Evolutionary conservation across 2,888 invertebrate genomes (phyloP), one percentile per base, ranked within the genome.

Genomic region (Cordylochernes scorpioides): DNA sequence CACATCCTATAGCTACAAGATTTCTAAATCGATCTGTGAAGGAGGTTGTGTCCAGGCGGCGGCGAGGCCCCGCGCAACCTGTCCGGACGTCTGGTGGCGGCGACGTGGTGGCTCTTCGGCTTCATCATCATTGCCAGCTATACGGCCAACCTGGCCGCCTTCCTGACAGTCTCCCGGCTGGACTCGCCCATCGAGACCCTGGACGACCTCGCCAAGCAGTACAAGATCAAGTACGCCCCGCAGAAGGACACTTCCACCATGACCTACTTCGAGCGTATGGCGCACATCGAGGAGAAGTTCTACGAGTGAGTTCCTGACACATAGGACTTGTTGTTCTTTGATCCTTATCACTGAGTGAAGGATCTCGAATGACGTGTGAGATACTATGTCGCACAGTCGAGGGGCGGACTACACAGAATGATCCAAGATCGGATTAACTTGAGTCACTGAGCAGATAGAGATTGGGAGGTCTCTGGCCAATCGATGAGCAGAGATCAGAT

Each of bases 121-220:
- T 94, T 94, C 53, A 91, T 94, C 49, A 86, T 94, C 41, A 91
- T 94, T 49, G 94, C 94, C 3, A 88, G 88, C 0, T 94, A 94
- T 55, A 94, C 94, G 0, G 94, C 94, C 2, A 94, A 94, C 54
- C 61, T 94, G 48, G 94, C 94, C 2, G 94, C 94, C 1, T 94
- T 91, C 51, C 60, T 94, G 32, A 94, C 94, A 2, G 59, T 60
- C 15, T 86, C 84, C 1, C 65, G 86, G 12, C 59, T 88, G 48
- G 86, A 88, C 45, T 77, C 78, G 0, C 80, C 84, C 0, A 74
- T 88, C 22, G 82, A 84, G 46, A 80, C 77, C 0, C 56, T 94
- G 41, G 91, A 91, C 44, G 91, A 91, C 52, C 60, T 94, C 17
- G 75, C 82, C 10, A 84, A 84, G 47, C 84, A 82, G 50, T 88